A percentile compares a stretch with the other conserved stretches of the same genome.
Evolutionary conservation across 2,113 vertebrate species (phyloP).

Genomic region (Pandion haliaetus): DNA sequence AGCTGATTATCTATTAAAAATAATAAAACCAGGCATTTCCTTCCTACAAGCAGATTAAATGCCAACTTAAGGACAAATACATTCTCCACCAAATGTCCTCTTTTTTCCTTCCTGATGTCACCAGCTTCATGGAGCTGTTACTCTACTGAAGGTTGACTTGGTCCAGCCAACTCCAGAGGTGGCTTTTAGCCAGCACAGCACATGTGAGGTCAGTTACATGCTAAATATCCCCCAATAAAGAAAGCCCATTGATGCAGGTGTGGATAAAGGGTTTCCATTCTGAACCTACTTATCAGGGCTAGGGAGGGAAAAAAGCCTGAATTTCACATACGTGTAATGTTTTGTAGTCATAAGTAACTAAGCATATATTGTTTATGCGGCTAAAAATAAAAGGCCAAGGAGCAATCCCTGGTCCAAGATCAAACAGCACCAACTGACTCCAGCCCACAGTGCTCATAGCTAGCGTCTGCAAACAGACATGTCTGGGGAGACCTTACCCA

Average conservation of each 20-base stretch:
- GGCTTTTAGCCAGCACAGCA: background rate
- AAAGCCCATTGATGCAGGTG: background rate
- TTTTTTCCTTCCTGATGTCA: background rate
- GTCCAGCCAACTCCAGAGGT: background rate
- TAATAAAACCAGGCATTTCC: background rate
- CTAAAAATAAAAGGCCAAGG: background rate
- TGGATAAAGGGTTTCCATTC: background rate
- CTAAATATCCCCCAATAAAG: background rate
- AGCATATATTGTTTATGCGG: background rate
- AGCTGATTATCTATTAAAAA: background rate
- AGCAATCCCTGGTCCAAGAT: background rate
- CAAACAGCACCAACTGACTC: background rate
- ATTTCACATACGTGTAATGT: background rate
- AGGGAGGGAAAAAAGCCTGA: background rate
- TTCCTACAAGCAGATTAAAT: background rate
- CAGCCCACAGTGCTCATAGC: background rate
- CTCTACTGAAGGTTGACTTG: background rate
- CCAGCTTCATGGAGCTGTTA: background rate
- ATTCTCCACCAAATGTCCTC: background rate
- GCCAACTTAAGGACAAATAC: background rate
- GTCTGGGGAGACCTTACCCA: background rate
- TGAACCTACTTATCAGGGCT: background rate
- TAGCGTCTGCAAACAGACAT: rapidly evolving
- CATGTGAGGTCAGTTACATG: background rate
- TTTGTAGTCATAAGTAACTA: background rate